Conservation (phyloP, 2,797 vertebrate genomes). For the Pseudotriccus pelzelni region DNA sequence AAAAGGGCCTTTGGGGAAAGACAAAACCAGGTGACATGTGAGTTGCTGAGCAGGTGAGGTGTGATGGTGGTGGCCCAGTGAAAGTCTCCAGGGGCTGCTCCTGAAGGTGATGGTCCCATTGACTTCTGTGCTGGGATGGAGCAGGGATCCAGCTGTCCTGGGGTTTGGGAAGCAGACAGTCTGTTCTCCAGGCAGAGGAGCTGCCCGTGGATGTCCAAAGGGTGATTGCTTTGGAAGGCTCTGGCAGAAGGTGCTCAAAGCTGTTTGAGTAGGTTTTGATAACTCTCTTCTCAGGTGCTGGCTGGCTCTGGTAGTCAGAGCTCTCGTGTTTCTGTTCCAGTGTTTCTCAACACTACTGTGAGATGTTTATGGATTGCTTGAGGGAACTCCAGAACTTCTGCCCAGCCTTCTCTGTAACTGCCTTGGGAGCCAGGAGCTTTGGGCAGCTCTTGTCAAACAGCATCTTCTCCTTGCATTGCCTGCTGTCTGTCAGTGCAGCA, state of each 20-base stretch:
- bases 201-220: background rate
- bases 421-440: background rate
- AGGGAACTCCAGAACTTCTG: background rate
- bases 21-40: background rate
- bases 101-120: fast-evolving
- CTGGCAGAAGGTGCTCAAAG: background rate
- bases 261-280: background rate
- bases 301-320: background rate
- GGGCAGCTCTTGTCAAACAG: background rate
- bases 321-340: background rate
- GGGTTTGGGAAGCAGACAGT: background rate
- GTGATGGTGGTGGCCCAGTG: background rate
- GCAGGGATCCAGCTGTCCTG: background rate
- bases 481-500: background rate
- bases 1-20: background rate
- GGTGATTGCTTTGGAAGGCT: background rate
- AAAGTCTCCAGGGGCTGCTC: fast-evolving
- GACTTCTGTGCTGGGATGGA: background rate
- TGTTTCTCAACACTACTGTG: background rate
- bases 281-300: background rate
- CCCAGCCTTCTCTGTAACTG: background rate
- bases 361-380: background rate
- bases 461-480: background rate
- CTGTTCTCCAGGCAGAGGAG: background rate
- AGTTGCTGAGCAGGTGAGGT: background rate